A percentile compares a stretch with the other conserved stretches of the same genome.
Conservation (phyloP, 2,113 vertebrate species). For the Bufo gargarizans region DNA sequence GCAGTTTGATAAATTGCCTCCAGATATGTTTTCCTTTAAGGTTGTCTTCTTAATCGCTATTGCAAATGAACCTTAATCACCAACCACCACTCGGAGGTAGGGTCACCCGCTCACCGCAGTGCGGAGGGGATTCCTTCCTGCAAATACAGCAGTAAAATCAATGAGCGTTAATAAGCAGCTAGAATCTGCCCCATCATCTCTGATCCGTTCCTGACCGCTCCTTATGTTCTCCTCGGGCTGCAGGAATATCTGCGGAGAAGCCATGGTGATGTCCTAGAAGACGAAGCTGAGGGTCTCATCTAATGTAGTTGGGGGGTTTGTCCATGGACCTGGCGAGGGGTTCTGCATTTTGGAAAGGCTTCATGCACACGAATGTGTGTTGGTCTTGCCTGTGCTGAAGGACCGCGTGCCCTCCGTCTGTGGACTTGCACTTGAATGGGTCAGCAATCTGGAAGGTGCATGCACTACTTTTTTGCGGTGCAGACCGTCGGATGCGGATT, state of each 20-base stretch:
- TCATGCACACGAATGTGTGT: too few species aligned
- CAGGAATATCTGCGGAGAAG: background rate
- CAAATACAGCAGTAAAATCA: background rate
- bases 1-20: background rate
- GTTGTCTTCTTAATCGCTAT: background rate
- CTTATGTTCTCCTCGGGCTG: background rate
- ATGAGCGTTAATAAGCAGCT: background rate
- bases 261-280: background rate
- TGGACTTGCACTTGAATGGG: too few species aligned
- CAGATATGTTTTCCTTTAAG: background rate
- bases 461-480: too few species aligned
- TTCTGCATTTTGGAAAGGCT: too few species aligned
- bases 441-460: too few species aligned
- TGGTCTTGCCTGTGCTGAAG: too few species aligned
- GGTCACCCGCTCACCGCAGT: background rate
- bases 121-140: background rate
- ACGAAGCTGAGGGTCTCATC: too few species aligned
- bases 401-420: too few species aligned
- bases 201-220: background rate
- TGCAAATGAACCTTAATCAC: slow-evolving; percentile 31
- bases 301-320: too few species aligned
- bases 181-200: background rate
- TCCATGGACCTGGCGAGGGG: too few species aligned
- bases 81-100: background rate
- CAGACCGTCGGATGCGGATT: too few species aligned